Percentiles rank a stretch among this genome's conserved stretches.
Conservation (phyloP, 2,888 invertebrate genomes). For the Galeopsomyia nigrocyanea region DNA sequence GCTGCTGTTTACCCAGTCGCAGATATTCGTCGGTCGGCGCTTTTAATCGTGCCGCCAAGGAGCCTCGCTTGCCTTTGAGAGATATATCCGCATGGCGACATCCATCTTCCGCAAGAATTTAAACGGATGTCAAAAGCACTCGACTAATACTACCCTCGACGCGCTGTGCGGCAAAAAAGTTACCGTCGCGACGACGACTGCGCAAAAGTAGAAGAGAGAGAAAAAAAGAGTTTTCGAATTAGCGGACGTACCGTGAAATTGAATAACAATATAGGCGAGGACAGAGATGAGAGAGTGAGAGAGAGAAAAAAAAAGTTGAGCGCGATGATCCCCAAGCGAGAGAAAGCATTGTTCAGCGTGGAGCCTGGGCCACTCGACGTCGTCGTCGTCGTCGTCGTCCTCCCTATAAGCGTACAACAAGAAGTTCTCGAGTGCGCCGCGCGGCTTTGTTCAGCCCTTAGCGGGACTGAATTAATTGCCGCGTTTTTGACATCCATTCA, state of each 20-base stretch:
- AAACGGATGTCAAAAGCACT: constrained; percentile 63
- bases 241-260: constrained; percentile 63
- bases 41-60: constrained; percentile 52
- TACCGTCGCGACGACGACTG: constrained; percentile 46
- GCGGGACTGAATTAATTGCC: constrained; percentile 66
- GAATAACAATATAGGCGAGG: constrained; percentile 63
- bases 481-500: constrained; percentile 67
- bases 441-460: constrained; percentile 60
- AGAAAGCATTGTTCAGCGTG: constrained; percentile 55
- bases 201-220: constrained; percentile 40
- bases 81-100: constrained; percentile 9
- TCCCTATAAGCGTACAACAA: constrained; percentile 52
- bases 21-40: no score
- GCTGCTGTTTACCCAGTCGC: no score
- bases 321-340: constrained; percentile 59
- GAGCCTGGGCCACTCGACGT: constrained; percentile 57
- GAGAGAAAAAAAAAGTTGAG: constrained; percentile 55
- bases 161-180: constrained; percentile 53
- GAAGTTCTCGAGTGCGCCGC: constrained; percentile 60
- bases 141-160: constrained; percentile 25
- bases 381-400: constrained; percentile 54
- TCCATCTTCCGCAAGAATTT: constrained; percentile 53
- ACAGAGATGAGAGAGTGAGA: neutral
- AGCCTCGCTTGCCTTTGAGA: constrained; percentile 1
- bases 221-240: constrained; percentile 46